Conservation (phyloP, 1,140 invertebrate species). For the Pseudachorutes palmiensis region DNA sequence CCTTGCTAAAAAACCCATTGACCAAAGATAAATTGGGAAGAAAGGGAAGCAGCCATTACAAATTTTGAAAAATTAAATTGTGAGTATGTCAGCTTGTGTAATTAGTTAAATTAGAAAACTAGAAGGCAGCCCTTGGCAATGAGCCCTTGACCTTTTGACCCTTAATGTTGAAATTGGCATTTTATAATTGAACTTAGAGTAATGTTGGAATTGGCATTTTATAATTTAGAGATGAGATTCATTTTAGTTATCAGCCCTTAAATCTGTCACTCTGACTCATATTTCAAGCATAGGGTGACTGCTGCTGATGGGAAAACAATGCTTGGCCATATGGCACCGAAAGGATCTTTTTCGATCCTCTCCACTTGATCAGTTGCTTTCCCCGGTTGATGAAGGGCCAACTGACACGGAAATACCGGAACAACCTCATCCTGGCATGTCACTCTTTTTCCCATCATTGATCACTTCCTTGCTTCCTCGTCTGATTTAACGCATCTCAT, state of each 20-base stretch:
- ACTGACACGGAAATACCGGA: conserved; percentile 35
- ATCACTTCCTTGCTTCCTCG: conserved; percentile 3
- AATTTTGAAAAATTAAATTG: too few relatives aligned
- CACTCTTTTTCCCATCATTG: not conserved
- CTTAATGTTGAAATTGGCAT: too few relatives aligned
- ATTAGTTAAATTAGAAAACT: too few relatives aligned
- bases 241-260: not conserved
- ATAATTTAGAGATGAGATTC: too few relatives aligned
- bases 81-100: too few relatives aligned
- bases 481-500: conserved; percentile 3
- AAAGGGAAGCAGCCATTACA: too few relatives aligned
- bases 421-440: conserved; percentile 10
- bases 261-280: not conserved
- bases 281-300: conserved; percentile 1
- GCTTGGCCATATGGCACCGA: not conserved
- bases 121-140: too few relatives aligned
- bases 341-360: not conserved
- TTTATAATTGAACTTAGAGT: too few relatives aligned
- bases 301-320: not conserved
- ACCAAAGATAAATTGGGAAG: too few relatives aligned
- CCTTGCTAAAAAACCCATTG: too few relatives aligned
- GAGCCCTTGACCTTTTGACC: too few relatives aligned
- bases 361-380: not conserved
- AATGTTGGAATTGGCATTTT: too few relatives aligned
- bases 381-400: not conserved